phyloP scores from a whole-genome alignment of 1,140 invertebrate species.

The Aphelenchoides avenae region DNA sequence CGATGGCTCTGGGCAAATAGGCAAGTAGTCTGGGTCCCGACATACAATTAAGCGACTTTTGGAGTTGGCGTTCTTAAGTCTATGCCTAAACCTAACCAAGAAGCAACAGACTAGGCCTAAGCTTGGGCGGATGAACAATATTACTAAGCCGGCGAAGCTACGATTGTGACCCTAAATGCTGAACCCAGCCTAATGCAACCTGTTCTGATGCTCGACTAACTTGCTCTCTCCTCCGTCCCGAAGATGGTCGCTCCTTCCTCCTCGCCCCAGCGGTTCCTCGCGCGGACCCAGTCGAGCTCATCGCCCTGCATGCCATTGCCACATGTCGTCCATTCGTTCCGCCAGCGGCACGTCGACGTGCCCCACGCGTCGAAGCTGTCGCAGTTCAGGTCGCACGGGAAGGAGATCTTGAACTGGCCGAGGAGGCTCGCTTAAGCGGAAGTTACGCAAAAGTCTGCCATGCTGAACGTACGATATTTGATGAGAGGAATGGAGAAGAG shows the following conservation, averaged over 20 bases:
- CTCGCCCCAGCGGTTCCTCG: constrained; percentile 40
- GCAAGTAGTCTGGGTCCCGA: too few species aligned
- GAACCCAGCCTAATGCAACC: too few species aligned
- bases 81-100: too few species aligned
- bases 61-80: too few species aligned
- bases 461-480: constrained; percentile 38
- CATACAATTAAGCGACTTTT: too few species aligned
- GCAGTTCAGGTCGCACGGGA: constrained; percentile 49
- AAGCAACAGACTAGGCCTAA: too few species aligned
- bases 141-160: too few species aligned
- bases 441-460: constrained; percentile 6
- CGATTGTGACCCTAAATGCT: too few species aligned
- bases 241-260: constrained; percentile 47
- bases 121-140: too few species aligned
- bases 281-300: constrained; percentile 47
- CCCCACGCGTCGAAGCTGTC: constrained; percentile 43
- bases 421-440: constrained; percentile 30
- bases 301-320: constrained; percentile 31
- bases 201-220: too few species aligned
- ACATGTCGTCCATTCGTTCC: constrained; percentile 42
- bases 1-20: too few species aligned
- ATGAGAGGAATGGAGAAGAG: constrained; percentile 42
- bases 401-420: constrained; percentile 43
- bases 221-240: constrained; percentile 41
- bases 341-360: constrained; percentile 42